These are phyloP conservation scores for Melanostoma scalare DNA, from an alignment of 2,888 invertebrate genomes.

Conservation along the genomic window DNA sequence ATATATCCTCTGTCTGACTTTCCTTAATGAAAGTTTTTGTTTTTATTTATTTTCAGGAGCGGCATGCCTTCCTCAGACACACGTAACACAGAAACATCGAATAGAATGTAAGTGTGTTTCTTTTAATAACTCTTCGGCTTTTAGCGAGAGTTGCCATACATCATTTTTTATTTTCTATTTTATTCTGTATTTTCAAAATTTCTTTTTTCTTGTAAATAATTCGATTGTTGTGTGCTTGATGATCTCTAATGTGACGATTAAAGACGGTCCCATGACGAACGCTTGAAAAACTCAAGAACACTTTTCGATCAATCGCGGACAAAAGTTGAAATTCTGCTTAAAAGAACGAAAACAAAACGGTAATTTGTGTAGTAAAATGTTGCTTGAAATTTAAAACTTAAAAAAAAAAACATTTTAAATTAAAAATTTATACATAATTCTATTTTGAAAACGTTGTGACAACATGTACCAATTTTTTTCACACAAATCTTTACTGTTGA, in stretches of 20 bases:
- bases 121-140: neutral
- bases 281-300: conserved; percentile 72
- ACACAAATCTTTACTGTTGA: too few species aligned
- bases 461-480: too few species aligned
- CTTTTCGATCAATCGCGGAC: conserved; percentile 72
- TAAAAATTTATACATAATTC: too few species aligned
- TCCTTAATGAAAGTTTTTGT: conserved; percentile 37
- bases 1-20: neutral
- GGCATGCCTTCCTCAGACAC: conserved; percentile 73
- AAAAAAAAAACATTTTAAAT: neutral
- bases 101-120: conserved; percentile 59
- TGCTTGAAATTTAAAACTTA: neutral
- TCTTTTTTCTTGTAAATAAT: conserved; percentile 38
- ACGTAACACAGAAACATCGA: conserved; percentile 43
- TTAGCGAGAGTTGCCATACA: conserved; percentile 22
- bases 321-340: conserved; percentile 71
- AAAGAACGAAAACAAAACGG: conserved; percentile 74
- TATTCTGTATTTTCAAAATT: conserved; percentile 21
- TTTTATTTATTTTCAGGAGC: conserved; percentile 66
- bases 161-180: conserved; percentile 21
- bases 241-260: conserved; percentile 15
- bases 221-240: conserved; percentile 32
- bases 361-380: conserved; percentile 64
- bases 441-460: too few species aligned
- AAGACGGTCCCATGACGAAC: conserved; percentile 66